Conservation (phyloP, 2,113 vertebrate species). For the Calidris pugnax region DNA sequence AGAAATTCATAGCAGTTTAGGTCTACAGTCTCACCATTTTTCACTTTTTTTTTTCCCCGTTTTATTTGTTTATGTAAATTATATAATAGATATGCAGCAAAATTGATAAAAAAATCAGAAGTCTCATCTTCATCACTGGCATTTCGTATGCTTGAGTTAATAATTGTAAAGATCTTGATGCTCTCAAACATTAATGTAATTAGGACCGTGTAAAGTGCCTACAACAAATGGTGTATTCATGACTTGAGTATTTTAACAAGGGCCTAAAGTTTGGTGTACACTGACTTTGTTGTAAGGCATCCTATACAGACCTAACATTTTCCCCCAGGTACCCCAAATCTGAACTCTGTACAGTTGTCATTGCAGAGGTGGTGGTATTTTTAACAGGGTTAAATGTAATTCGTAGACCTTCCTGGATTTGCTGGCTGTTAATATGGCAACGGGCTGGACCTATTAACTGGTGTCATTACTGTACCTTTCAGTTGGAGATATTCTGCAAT, state of each 20-base stretch:
- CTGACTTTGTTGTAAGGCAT: not conserved
- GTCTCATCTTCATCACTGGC: not conserved
- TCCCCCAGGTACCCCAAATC: not conserved
- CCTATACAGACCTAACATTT: not conserved
- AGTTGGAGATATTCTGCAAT: not conserved
- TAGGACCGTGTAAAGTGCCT: not conserved
- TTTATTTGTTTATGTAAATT: not conserved
- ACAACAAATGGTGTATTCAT: not conserved
- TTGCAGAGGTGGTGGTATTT: not conserved
- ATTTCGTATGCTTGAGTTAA: not conserved
- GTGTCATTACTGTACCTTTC: not conserved
- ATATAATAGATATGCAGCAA: not conserved
- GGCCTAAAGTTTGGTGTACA: not conserved
- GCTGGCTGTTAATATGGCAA: not conserved
- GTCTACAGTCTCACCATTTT: not conserved
- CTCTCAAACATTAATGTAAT: not conserved
- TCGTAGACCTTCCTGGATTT: not conserved
- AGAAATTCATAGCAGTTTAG: not conserved
- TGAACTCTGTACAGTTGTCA: not conserved
- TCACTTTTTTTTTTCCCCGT: fast-evolving
- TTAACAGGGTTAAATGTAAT: not conserved
- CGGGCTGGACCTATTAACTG: not conserved
- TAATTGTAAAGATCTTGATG: not conserved
- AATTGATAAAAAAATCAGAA: not conserved
- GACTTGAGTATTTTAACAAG: not conserved